Evolutionary conservation across 2,888 invertebrate genomes (phyloP).

Genomic region (Chymomyza amoena): DNA sequence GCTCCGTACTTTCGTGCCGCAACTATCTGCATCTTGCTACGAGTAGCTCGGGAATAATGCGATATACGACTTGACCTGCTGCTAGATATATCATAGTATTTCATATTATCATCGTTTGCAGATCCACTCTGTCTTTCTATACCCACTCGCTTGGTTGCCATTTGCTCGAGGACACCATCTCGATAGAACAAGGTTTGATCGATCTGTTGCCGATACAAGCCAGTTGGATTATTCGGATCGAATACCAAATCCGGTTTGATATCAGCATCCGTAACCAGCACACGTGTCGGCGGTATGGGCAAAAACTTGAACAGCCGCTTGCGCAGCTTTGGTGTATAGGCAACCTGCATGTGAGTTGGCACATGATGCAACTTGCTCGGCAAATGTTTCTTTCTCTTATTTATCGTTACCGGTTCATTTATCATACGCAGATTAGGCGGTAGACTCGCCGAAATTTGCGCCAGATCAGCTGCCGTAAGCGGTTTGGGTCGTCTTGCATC

Average conservation of each 20-base stretch:
- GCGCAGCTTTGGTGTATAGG: constrained; percentile 57
- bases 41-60: too few relatives aligned
- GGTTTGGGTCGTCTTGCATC: constrained; percentile 45
- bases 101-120: too few relatives aligned
- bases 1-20: too few relatives aligned
- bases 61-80: too few relatives aligned
- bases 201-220: constrained; percentile 42
- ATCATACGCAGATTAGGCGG: constrained; percentile 57
- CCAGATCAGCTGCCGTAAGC: constrained; percentile 52
- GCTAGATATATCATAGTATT: too few relatives aligned
- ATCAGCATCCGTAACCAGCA: constrained; percentile 65
- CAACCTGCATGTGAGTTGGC: constrained; percentile 57
- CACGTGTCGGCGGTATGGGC: constrained; percentile 67
- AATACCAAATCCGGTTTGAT: constrained; percentile 49
- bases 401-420: constrained; percentile 53
- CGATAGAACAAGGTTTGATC: constrained; percentile 41
- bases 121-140: neutral
- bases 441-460: constrained; percentile 45
- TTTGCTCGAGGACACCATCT: constrained; percentile 35
- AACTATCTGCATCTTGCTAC: too few relatives aligned
- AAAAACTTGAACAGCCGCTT: constrained; percentile 72
- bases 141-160: constrained; percentile 15
- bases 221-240: constrained; percentile 48
- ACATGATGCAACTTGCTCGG: constrained; percentile 46
- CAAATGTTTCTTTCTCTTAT: constrained; percentile 4